phyloP scores from a whole-genome alignment of 92 coral and sea anemone genomes.

The Plumapathes pennacea region DNA sequence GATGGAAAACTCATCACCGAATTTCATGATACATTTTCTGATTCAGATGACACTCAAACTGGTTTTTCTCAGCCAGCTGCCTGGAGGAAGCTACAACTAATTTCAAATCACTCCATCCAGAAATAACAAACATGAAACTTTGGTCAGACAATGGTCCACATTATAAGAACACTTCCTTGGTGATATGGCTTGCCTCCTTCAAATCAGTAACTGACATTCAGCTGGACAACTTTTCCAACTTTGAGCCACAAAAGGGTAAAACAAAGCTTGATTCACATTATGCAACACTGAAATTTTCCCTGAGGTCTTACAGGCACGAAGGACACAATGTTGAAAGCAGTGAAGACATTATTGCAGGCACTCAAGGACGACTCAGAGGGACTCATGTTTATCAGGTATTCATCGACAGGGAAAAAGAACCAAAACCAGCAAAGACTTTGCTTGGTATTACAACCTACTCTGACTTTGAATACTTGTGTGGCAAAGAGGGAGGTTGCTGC shows the following conservation, averaged over 20 bases:
- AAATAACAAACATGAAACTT: conserved; percentile 3
- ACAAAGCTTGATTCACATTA: conserved; percentile 55
- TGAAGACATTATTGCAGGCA: conserved; percentile 38
- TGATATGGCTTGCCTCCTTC: conserved; percentile 14
- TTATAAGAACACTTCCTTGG: conserved; percentile 47
- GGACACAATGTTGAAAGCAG: conserved; percentile 32
- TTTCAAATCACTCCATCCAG: conserved; percentile 22
- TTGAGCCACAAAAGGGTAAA: conserved; percentile 67
- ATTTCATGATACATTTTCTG: conserved; percentile 24
- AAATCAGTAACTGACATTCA: conserved; percentile 13
- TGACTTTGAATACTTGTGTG: conserved; percentile 20
- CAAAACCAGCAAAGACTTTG: conserved; percentile 41
- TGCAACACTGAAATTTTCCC: conserved; percentile 44
- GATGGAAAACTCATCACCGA: too few species aligned
- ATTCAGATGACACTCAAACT: conserved; percentile 53
- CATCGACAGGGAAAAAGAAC: conserved; percentile 42
- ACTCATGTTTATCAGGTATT: conserved; percentile 47
- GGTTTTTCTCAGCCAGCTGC: conserved; percentile 50
- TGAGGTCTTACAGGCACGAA: conserved; percentile 16
- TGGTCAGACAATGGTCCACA: conserved; percentile 73
- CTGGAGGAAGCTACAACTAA: conserved; percentile 20
- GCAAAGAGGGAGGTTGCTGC: too few species aligned
- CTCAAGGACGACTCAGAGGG: conserved; percentile 39
- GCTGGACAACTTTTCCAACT: conserved; percentile 16
- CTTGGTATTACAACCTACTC: conserved; percentile 38